Percentiles rank a stretch among this genome's conserved stretches.
These are phyloP conservation scores for Thamnophis sirtalis DNA, from an alignment of 2,113 vertebrate genomes.

Conservation along the genomic window DNA sequence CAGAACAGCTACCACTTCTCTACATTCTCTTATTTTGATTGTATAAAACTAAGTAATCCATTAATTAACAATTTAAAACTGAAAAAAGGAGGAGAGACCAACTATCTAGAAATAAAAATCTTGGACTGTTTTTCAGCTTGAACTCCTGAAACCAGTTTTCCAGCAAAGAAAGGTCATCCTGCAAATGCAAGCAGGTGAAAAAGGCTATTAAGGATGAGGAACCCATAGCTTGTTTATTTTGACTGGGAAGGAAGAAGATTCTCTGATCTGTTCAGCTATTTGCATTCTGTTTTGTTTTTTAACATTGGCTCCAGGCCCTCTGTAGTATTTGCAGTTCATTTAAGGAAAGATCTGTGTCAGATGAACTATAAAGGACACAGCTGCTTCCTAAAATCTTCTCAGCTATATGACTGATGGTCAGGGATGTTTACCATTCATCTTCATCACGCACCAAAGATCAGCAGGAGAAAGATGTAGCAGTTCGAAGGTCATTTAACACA, in stretches of 20 bases:
- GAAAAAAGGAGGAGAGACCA: not conserved
- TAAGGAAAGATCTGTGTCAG: slow-evolving; percentile 27
- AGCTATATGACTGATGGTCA: slow-evolving; percentile 46
- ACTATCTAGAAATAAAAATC: not conserved
- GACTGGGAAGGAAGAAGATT: not conserved
- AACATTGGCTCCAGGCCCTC: slow-evolving; percentile 11
- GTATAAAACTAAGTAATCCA: not conserved
- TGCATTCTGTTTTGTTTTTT: not conserved
- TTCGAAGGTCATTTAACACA: slow-evolving; percentile 51
- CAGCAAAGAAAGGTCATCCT: not conserved
- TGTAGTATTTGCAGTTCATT: slow-evolving; percentile 25
- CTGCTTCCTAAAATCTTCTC: slow-evolving; percentile 44
- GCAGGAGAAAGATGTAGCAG: slow-evolving; percentile 51
- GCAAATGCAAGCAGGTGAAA: not conserved
- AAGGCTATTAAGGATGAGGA: not conserved
- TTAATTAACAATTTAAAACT: not conserved
- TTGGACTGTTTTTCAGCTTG: not conserved
- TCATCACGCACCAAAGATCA: slow-evolving; percentile 56
- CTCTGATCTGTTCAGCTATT: not conserved
- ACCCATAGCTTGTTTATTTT: not conserved
- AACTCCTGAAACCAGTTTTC: not conserved
- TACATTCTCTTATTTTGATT: not conserved
- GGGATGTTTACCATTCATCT: slow-evolving; percentile 45
- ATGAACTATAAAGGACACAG: slow-evolving; percentile 54
- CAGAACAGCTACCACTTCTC: not conserved